A percentile compares a stretch with the other conserved stretches of the same genome.
Conservation (phyloP, 2,888 invertebrate genomes). For the Chalcis sispes region DNA sequence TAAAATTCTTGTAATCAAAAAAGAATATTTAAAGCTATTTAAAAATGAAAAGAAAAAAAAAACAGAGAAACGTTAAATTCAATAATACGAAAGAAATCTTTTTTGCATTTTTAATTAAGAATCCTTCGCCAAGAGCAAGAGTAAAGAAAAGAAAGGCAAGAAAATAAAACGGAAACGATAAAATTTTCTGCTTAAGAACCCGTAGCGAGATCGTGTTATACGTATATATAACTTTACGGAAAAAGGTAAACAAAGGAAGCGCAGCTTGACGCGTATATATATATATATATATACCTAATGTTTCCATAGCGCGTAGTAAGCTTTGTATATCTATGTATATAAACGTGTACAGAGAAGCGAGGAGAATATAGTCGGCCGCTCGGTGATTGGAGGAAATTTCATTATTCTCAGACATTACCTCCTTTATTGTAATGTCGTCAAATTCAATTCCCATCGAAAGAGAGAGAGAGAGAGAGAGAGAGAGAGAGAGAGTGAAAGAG, state of each 20-base stretch:
- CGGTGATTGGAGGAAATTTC: slow-evolving; percentile 75
- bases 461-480: not conserved
- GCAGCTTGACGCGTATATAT: too few relatives aligned
- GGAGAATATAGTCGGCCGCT: slow-evolving; percentile 18
- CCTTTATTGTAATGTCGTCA: slow-evolving; percentile 75
- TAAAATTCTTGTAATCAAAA: too few relatives aligned
- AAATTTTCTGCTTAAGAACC: slow-evolving; percentile 5
- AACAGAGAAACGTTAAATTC: too few relatives aligned
- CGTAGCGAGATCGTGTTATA: not conserved
- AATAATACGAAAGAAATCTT: too few relatives aligned
- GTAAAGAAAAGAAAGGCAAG: not conserved
- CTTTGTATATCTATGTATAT: too few relatives aligned
- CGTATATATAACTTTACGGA: not conserved
- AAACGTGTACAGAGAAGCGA: too few relatives aligned
- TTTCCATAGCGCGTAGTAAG: too few relatives aligned
- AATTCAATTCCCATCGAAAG: slow-evolving; percentile 72
- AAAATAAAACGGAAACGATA: slow-evolving; percentile 44
- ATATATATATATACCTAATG: slow-evolving; percentile 1
- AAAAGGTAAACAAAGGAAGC: slow-evolving; percentile 12
- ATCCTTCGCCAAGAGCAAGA: not conserved
- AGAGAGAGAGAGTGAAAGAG: not conserved
- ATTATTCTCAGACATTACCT: slow-evolving; percentile 75
- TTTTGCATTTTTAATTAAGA: too few relatives aligned
- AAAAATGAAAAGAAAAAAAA: too few relatives aligned
- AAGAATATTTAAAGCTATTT: too few relatives aligned